Percentiles rank a stretch among this genome's conserved stretches.
phyloP scores from a whole-genome alignment of 2,113 vertebrate species.

The Miniopterus natalensis region DNA sequence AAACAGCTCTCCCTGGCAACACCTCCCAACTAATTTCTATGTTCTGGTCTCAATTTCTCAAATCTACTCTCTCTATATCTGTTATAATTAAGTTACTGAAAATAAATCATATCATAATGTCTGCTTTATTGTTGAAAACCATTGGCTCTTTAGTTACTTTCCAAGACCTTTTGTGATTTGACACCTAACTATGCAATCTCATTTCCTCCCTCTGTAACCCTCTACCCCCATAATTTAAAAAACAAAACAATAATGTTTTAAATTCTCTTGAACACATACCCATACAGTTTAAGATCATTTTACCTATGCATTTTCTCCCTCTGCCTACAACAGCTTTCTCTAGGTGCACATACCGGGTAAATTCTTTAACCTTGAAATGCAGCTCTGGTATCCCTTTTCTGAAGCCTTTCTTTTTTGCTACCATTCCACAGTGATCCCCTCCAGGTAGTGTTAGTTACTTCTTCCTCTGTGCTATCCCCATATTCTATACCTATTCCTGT shows the following conservation, averaged over 20 bases:
- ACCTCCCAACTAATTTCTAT: background rate
- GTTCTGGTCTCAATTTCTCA: background rate
- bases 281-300: background rate
- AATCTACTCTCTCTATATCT: background rate
- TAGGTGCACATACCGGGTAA: background rate
- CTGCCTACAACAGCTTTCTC: background rate
- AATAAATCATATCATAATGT: slow-evolving; percentile 6
- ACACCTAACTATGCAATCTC: background rate
- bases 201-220: background rate
- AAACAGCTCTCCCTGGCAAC: background rate
- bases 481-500: background rate
- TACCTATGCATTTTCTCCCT: background rate
- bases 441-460: background rate
- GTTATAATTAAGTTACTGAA: slow-evolving; percentile 2
- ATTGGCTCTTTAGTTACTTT: background rate
- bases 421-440: background rate
- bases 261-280: background rate
- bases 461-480: background rate
- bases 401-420: background rate
- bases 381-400: too few species aligned
- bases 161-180: background rate
- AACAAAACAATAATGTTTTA: background rate
- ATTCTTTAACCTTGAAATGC: background rate
- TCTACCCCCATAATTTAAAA: background rate
- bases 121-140: background rate